phyloP scores from a whole-genome alignment of 2,888 invertebrate species.

The Oscheius sp. region DNA sequence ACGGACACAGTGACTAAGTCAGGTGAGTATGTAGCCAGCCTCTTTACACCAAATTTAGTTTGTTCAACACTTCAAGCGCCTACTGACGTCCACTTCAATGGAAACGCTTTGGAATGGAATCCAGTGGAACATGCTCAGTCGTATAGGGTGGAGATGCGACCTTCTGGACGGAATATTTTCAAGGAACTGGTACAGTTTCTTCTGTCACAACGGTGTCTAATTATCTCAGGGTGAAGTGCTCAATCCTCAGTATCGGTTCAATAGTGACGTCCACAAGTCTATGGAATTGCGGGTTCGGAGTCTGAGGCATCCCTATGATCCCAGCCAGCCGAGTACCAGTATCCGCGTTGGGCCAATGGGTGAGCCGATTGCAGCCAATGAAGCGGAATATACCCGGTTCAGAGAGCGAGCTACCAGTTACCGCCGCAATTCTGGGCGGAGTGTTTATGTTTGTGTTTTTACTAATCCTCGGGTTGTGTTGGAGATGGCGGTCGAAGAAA shows the following conservation, averaged over 20 bases:
- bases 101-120: constrained; percentile 50
- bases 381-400: not conserved
- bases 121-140: constrained; percentile 52
- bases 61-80: constrained; percentile 51
- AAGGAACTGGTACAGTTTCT: constrained; percentile 42
- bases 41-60: constrained; percentile 30
- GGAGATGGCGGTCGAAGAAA: constrained; percentile 18
- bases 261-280: constrained; percentile 31
- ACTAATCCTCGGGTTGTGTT: constrained; percentile 7
- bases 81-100: constrained; percentile 41
- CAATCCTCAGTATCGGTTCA: constrained; percentile 44
- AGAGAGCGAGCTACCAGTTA: constrained; percentile 19
- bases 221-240: constrained; percentile 44
- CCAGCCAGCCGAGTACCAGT: constrained; percentile 43
- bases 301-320: constrained; percentile 41
- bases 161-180: not conserved
- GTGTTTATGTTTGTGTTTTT: constrained; percentile 22
- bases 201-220: not conserved
- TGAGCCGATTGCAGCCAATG: constrained; percentile 3
- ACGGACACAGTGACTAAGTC: constrained; percentile 47
- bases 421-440: constrained; percentile 17
- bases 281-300: constrained; percentile 47
- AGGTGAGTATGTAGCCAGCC: constrained; percentile 36
- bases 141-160: constrained; percentile 47
- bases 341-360: constrained; percentile 23